Evolutionary conservation across 2,797 vertebrate genomes (phyloP).

Genomic region (Eurystomus glaucurus): DNA sequence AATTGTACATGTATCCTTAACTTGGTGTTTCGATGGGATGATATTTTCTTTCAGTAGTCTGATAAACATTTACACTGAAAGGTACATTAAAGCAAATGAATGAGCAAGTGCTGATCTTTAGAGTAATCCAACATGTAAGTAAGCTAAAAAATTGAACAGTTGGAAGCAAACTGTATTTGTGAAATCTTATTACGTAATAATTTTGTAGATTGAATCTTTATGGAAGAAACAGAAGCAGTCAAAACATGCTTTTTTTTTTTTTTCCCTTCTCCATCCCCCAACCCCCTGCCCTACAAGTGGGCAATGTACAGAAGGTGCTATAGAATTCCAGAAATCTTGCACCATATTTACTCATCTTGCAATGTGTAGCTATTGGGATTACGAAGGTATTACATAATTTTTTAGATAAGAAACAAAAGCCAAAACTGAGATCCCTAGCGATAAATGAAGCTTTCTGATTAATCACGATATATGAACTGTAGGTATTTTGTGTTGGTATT

Average conservation of each 20-base stretch:
- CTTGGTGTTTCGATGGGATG: background rate
- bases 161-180: background rate
- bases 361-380: background rate
- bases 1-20: background rate
- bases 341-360: background rate
- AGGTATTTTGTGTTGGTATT: background rate
- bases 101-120: background rate
- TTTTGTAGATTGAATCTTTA: background rate
- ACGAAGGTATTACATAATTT: background rate
- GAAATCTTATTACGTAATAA: background rate
- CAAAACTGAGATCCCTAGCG: background rate
- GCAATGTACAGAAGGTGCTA: background rate
- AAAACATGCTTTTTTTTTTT: background rate
- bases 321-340: background rate
- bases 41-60: background rate
- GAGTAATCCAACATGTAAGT: background rate
- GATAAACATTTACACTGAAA: background rate
- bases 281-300: background rate
- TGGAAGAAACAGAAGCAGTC: background rate
- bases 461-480: background rate
- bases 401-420: background rate
- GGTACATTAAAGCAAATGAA: background rate
- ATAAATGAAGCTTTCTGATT: conserved; percentile 15
- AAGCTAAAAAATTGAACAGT: background rate
- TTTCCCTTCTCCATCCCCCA: accelerated